Evolutionary conservation across 2,888 invertebrate species (phyloP), one percentile per base, ranked within the genome.

Genomic region (Drosophila mimica): DNA sequence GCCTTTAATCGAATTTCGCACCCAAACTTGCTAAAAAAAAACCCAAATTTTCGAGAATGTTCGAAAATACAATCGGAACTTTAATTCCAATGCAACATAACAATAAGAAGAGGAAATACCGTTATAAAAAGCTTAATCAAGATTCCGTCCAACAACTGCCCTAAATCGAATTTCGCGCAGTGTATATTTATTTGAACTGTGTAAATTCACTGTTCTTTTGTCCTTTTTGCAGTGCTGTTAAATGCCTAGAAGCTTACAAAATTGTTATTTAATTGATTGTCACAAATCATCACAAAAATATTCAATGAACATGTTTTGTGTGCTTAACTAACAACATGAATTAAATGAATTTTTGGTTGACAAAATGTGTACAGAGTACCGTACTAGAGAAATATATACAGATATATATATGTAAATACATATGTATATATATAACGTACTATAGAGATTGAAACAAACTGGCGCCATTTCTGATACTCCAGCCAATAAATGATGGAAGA

Each of bases 381-480:
- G 36, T 36, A 36, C 36, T 15, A 15, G 15, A 5, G 15, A 15
- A 36, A 34, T 34, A 34, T n/a, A 40, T 9, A 53, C 20, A 53
- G 8, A 3, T 34, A 34, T 8, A 8, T 15, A 9, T 52, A 20
- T 3, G n/a, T n/a, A n/a, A n/a, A n/a, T n/a, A n/a, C n/a, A n/a
- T n/a, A n/a, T n/a, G n/a, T n/a, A 38, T 7, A 13, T 13, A 13
- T 46, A 7, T 11, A 43, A n/a, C 13, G 31, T 11, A 33, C 11
- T 49, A 25, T 34, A 30, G 33, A 34, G 17, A 25, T 56, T 34
- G 33, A 51, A 70, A 33, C 20, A 70, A 59, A 43, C 25, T 17
- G 69, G 69, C 51, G 69, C 58, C 58, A 69, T 13, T 57, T 58
- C 36, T 17, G 17, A 31, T 58, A 20, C 51, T 52, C 4, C 13